Evolutionary conservation across 1,140 invertebrate genomes (phyloP), one percentile per base, ranked within the genome.

Genomic region (Hyphantria cunea): DNA sequence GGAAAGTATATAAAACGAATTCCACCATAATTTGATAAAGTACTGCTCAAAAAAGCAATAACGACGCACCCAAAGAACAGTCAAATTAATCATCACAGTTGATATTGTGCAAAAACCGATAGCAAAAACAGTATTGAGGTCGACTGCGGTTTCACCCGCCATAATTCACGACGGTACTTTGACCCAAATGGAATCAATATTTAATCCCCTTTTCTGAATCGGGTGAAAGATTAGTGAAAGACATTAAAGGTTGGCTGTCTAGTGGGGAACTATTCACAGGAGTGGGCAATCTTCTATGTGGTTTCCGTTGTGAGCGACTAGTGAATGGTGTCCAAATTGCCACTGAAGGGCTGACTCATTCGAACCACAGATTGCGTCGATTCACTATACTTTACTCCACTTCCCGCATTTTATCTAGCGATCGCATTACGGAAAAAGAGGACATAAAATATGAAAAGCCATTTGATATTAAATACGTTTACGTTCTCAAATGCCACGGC

Each of bases 311-410:
- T 65, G 74, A 73, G 51, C 64, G 62, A 51, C 45, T 41, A 64
- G 48, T 83, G 80, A 86, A 86, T 84, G 64, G 80, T 72, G 66
- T 37, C 70, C 70, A 86, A 84, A 84, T 86, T 84, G 79, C 72
- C 64, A 76, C 54, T 72, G 71, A 82, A 82, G 75, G 73, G 74
- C 74, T 76, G 70, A 76, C 64, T 82, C 76, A 74, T 78, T 76
- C 72, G 51, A 65, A 48, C 56, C 48, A 39, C 62, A 69, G 72
- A 76, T 78, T 76, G 70, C 73, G 64, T 55, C 68, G 66, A 71
- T 76, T 76, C 72, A 74, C 61, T 68, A 63, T 53, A 68, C 60
- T 65, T 66, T 61, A 55, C 56, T 64, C 59, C 58, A 54, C 60
- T 70, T n/a, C n/a, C n/a, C 60, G 55, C 60, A 63, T 69, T 73